A percentile compares a stretch with the other conserved stretches of the same genome.
phyloP scores from a whole-genome alignment of 2,888 invertebrate genomes.

The Nomada ferruginata region DNA sequence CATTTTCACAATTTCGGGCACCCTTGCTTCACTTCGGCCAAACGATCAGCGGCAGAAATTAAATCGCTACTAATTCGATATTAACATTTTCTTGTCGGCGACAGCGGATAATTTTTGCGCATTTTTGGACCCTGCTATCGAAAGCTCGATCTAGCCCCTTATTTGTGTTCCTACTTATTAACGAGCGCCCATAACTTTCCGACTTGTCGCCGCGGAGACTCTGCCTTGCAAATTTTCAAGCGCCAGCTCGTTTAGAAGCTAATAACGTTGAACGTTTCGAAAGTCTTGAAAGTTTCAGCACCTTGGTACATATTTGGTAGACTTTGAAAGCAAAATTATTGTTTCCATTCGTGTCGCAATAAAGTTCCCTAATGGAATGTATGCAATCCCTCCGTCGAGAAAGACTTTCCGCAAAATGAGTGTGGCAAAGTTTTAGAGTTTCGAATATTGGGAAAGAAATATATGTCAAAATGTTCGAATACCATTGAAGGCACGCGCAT shows the following conservation, averaged over 20 bases:
- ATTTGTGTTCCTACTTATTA: constrained; percentile 19
- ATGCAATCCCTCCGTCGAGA: background rate
- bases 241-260: background rate
- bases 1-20: constrained; percentile 21
- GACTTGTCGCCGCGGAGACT: background rate
- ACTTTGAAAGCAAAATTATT: background rate
- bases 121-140: constrained; percentile 3
- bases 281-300: background rate
- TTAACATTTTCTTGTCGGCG: constrained; percentile 12
- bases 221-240: constrained; percentile 10
- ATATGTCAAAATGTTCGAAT: too few species aligned
- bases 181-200: background rate
- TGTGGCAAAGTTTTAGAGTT: too few species aligned
- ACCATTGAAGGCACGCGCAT: too few species aligned
- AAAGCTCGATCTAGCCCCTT: background rate
- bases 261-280: background rate
- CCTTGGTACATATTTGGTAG: background rate
- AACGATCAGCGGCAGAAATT: constrained; percentile 35
- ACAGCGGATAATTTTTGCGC: background rate
- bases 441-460: too few species aligned
- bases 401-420: background rate
- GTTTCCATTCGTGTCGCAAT: background rate
- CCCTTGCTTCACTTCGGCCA: background rate
- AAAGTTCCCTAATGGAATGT: background rate
- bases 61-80: constrained; percentile 32